Evolutionary conservation across 2,113 vertebrate species (phyloP).

Genomic region (Paradoxurus hermaphroditus): DNA sequence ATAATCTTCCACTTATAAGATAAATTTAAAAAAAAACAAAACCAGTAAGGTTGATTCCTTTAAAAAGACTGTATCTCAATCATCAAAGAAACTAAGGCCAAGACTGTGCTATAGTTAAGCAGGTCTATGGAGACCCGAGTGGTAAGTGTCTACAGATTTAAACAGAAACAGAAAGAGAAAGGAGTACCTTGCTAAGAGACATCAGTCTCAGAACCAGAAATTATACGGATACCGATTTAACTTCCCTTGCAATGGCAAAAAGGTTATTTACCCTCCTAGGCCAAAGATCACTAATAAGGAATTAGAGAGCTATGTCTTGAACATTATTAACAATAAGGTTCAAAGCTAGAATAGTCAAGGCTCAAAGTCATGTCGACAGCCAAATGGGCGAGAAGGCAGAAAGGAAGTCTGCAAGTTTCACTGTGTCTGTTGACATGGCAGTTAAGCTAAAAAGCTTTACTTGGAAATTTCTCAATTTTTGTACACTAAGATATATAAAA

Average conservation of each 20-base stretch:
- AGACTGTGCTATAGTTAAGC: background rate
- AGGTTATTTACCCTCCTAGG: background rate
- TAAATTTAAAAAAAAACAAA: background rate
- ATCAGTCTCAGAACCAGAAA: background rate
- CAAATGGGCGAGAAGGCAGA: background rate
- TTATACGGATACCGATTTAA: rapidly evolving
- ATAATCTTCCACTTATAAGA: background rate
- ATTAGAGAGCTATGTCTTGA: background rate
- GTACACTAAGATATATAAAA: background rate
- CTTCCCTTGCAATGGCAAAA: background rate
- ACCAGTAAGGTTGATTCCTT: background rate
- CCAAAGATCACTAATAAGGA: background rate
- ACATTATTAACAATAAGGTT: background rate
- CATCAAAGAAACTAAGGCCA: background rate
- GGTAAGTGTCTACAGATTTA: background rate
- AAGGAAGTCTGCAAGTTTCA: background rate
- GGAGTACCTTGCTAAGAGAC: background rate
- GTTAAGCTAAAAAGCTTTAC: background rate
- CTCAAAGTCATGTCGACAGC: background rate
- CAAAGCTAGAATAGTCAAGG: background rate
- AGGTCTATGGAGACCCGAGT: no score
- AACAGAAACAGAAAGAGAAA: background rate
- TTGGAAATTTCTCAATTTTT: background rate
- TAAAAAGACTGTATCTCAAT: background rate
- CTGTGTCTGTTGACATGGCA: rapidly evolving